phyloP scores from a whole-genome alignment of 2,797 vertebrate species.

The Okamejei kenojei region DNA sequence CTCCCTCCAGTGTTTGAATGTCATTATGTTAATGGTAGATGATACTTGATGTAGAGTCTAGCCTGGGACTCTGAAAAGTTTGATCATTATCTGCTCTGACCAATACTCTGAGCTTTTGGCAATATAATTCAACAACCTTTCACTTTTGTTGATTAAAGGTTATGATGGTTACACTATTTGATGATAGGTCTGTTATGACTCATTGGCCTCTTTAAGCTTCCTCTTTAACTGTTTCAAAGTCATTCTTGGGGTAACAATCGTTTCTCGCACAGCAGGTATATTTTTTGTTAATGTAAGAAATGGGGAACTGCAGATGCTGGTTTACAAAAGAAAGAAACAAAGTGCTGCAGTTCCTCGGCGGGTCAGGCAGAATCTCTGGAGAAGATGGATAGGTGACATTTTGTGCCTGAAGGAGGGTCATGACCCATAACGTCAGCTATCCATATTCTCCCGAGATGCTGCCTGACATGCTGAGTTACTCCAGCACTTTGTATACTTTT shows the following conservation, averaged over 20 bases:
- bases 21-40: background rate
- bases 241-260: background rate
- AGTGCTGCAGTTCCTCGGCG: too few species aligned
- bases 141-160: background rate
- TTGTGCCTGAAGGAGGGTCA: too few species aligned
- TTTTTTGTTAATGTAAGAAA: too few species aligned
- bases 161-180: background rate
- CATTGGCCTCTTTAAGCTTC: background rate
- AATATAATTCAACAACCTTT: background rate
- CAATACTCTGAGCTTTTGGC: background rate
- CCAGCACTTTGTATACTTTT: too few species aligned
- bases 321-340: too few species aligned
- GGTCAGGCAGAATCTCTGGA: too few species aligned
- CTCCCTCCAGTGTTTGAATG: background rate
- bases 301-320: too few species aligned
- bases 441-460: too few species aligned
- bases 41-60: background rate
- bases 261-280: background rate
- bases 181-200: background rate
- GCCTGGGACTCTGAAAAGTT: background rate
- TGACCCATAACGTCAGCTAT: too few species aligned
- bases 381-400: too few species aligned
- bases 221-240: background rate
- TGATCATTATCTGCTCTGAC: background rate
- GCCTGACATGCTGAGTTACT: too few species aligned